A percentile compares a stretch with the other conserved stretches of the same genome.
Conservation (phyloP, 2,888 invertebrate genomes). For the Dryomyza anilis region DNA sequence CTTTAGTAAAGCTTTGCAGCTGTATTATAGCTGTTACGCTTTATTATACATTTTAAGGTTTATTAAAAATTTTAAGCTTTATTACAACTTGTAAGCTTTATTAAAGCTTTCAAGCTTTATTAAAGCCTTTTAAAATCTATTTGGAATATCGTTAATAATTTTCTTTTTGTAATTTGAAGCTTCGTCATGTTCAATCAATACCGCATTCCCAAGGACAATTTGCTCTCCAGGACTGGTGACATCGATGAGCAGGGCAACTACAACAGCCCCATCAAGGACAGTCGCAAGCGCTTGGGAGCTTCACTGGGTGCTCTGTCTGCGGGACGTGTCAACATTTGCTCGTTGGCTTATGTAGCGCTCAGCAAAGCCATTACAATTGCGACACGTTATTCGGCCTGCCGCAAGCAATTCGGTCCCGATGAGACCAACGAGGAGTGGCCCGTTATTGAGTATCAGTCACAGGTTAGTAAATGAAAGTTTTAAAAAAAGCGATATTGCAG, state of each 20-base stretch:
- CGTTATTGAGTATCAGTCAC: constrained; percentile 90
- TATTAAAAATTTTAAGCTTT: too few relatives aligned
- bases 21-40: too few relatives aligned
- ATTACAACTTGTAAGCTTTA: too few relatives aligned
- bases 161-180: constrained; percentile 53
- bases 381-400: constrained; percentile 81
- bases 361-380: constrained; percentile 82
- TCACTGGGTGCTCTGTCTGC: constrained; percentile 82
- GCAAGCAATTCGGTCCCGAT: constrained; percentile 86
- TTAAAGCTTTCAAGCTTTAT: too few relatives aligned
- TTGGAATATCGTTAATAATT: neutral
- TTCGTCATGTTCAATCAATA: constrained; percentile 81
- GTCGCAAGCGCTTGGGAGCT: constrained; percentile 82
- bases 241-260: constrained; percentile 85
- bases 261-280: constrained; percentile 78
- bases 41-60: neutral
- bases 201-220: constrained; percentile 75
- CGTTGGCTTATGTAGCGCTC: constrained; percentile 68
- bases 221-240: constrained; percentile 85
- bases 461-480: too few relatives aligned
- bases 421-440: constrained; percentile 71
- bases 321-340: constrained; percentile 79
- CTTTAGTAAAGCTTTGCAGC: too few relatives aligned
- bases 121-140: constrained; percentile 12
- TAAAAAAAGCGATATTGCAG: too few relatives aligned